Conservation (phyloP, 2,797 vertebrate species). For the Pantherophis alleghaniensis region DNA sequence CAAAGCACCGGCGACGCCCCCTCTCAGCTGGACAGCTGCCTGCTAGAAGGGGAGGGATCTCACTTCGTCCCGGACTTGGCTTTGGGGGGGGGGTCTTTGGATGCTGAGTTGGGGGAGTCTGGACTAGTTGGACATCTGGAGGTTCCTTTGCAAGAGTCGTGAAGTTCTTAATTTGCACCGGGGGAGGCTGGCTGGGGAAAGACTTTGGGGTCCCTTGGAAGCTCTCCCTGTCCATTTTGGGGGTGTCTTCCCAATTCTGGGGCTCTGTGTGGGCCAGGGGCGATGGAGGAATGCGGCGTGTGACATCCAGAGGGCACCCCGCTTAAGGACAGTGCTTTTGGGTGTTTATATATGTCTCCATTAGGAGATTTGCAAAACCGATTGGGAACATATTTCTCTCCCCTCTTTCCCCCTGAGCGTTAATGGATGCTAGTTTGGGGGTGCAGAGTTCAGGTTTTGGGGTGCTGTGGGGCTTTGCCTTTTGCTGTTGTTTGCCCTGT, state of each 20-base stretch:
- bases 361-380: background rate
- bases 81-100: background rate
- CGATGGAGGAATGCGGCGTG: background rate
- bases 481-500: background rate
- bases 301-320: background rate
- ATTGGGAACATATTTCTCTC: background rate
- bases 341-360: fast-evolving
- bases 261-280: background rate
- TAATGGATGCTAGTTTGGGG: background rate
- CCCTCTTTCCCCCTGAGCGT: no score
- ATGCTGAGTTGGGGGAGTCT: no score
- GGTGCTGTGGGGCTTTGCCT: background rate
- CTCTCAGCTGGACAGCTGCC: no score
- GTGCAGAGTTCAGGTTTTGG: background rate
- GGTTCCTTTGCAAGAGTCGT: background rate
- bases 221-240: background rate
- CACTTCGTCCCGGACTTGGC: no score
- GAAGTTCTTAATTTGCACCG: background rate
- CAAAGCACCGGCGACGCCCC: no score
- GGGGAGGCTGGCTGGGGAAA: background rate
- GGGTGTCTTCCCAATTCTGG: background rate
- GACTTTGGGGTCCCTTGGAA: background rate
- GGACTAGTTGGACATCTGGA: background rate
- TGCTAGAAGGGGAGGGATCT: no score
- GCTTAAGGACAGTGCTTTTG: background rate